phyloP scores from a whole-genome alignment of 1,140 invertebrate species.

The Pararge aegeria region DNA sequence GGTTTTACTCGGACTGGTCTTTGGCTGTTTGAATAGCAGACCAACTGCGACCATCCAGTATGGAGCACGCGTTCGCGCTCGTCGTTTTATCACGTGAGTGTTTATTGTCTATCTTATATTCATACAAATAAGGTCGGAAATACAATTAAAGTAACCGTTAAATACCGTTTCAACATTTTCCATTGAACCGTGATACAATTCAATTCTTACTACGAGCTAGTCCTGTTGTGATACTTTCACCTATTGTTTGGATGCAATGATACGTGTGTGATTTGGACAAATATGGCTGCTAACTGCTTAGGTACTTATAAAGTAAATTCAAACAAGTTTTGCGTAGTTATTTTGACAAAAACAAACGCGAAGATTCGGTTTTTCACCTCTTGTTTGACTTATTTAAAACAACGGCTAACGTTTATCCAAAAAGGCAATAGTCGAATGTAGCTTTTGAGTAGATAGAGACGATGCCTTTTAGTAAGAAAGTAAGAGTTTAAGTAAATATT shows the following conservation, averaged over 20 bases:
- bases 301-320: not conserved
- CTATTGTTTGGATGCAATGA: constrained; percentile 20
- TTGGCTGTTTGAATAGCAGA: constrained; percentile 29
- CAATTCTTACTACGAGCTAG: not conserved
- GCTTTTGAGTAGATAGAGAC: too few species aligned
- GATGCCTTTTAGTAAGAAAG: too few species aligned
- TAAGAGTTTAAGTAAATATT: too few species aligned
- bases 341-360: not conserved
- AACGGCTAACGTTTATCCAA: too few species aligned
- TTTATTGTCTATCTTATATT: constrained; percentile 25
- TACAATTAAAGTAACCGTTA: constrained; percentile 8
- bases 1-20: constrained; percentile 18
- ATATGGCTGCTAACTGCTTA: not conserved
- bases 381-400: too few species aligned
- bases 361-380: too few species aligned
- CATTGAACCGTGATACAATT: constrained; percentile 22
- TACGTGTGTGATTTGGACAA: constrained; percentile 6
- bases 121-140: constrained; percentile 9
- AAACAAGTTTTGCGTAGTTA: constrained; percentile 3
- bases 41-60: constrained; percentile 39
- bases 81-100: constrained; percentile 65
- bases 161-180: constrained; percentile 29
- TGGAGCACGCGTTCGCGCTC: constrained; percentile 53
- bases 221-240: constrained; percentile 28
- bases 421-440: too few species aligned